These are phyloP conservation scores for Symphodus melops DNA, from an alignment of 2,113 vertebrate species.

Conservation along the genomic window DNA sequence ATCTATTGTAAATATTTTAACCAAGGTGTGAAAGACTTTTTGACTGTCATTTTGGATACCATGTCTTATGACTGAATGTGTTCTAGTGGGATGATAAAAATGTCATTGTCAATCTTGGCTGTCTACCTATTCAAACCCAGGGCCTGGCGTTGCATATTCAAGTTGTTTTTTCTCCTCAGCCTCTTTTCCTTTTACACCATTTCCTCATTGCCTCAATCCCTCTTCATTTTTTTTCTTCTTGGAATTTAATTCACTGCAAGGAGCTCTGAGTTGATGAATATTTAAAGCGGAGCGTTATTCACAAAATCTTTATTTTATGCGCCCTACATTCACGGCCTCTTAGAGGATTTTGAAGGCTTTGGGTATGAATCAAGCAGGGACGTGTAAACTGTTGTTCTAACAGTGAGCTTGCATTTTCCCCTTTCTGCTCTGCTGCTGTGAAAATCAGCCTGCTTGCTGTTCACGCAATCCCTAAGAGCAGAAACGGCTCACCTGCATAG, in stretches of 20 bases:
- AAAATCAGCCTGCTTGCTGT: slow-evolving; percentile 29
- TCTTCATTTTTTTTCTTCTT: background rate
- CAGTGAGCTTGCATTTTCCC: background rate
- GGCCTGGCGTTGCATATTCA: slow-evolving; percentile 25
- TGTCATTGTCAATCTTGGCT: slow-evolving; percentile 8
- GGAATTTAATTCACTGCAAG: slow-evolving; percentile 43
- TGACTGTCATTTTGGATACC: background rate
- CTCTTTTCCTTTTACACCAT: slow-evolving; percentile 24
- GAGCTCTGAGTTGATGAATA: slow-evolving; percentile 58
- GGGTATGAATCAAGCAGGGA: slow-evolving; percentile 39
- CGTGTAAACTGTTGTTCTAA: slow-evolving; percentile 51
- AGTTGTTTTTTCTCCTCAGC: slow-evolving; percentile 7
- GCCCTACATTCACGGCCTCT: slow-evolving; percentile 43
- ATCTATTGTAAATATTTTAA: slow-evolving; percentile 7
- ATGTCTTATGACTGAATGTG: background rate
- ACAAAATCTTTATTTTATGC: slow-evolving; percentile 66
- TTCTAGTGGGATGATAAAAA: slow-evolving; percentile 1
- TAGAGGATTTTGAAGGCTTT: slow-evolving; percentile 35
- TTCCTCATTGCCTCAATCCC: slow-evolving; percentile 1
- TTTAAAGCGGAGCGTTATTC: slow-evolving; percentile 60
- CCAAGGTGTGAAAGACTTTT: slow-evolving; percentile 16
- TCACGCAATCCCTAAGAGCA: slow-evolving; percentile 23
- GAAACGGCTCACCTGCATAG: slow-evolving; percentile 62
- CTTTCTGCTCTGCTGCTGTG: slow-evolving; percentile 24
- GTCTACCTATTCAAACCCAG: slow-evolving; percentile 33